phyloP scores from a whole-genome alignment of 2,888 invertebrate genomes.

The Pyrrhosoma nymphula region DNA sequence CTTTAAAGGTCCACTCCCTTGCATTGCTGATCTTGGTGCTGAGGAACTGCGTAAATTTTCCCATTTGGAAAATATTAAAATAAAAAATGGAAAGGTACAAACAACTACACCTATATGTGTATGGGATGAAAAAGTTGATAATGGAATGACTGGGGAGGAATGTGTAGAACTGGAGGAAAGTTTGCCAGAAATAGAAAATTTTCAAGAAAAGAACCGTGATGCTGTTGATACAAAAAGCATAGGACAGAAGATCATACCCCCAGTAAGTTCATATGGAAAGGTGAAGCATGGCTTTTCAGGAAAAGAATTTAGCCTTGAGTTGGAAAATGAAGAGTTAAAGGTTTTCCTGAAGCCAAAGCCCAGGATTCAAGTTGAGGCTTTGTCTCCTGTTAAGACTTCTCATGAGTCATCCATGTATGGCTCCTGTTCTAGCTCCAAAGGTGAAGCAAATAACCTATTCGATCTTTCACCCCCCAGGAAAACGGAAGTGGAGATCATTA shows the following conservation, averaged over 20 bases:
- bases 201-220: not conserved
- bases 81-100: not conserved
- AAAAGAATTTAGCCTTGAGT: conserved; percentile 32
- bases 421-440: not conserved
- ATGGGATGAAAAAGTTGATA: not conserved
- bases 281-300: not conserved
- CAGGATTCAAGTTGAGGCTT: not conserved
- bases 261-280: not conserved
- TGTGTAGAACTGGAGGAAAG: not conserved
- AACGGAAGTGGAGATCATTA: conserved; percentile 28
- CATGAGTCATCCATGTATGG: not conserved
- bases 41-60: not conserved
- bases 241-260: not conserved
- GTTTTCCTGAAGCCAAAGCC: conserved; percentile 50
- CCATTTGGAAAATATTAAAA: not conserved
- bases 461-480: conserved; percentile 22
- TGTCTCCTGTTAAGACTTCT: not conserved
- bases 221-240: not conserved
- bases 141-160: not conserved
- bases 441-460: not conserved
- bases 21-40: not conserved
- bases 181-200: too few species aligned
- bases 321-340: conserved; percentile 42
- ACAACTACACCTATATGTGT: not conserved
- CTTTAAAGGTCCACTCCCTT: not conserved